These are phyloP conservation scores for Otocyon megalotis DNA, from an alignment of 2,113 vertebrate species.

Conservation along the genomic window DNA sequence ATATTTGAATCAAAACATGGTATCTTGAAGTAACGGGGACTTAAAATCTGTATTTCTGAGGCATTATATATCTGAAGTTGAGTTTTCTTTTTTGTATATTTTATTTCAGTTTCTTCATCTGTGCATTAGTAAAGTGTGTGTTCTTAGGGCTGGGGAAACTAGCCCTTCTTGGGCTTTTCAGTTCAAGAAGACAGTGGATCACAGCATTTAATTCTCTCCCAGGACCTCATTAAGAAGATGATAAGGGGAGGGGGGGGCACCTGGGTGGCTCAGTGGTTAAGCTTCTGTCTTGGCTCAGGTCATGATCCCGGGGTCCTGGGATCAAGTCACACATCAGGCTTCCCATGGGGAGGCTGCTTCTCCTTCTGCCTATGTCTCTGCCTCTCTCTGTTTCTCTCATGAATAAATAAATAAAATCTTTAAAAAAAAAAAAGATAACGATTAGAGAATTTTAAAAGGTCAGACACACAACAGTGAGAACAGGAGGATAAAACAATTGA, in stretches of 20 bases:
- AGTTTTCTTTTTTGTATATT: background rate
- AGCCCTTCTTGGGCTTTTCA: background rate
- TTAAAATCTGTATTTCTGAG: background rate
- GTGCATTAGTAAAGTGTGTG: background rate
- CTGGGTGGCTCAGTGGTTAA: too few species aligned
- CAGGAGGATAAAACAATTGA: background rate
- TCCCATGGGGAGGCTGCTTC: too few species aligned
- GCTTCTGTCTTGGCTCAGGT: too few species aligned
- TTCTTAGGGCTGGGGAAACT: background rate
- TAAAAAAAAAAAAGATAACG: too few species aligned
- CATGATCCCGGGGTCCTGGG: too few species aligned
- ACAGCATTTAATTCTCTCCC: background rate
- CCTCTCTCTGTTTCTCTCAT: too few species aligned
- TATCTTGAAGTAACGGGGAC: background rate
- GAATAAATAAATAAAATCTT: too few species aligned
- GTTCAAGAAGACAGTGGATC: background rate
- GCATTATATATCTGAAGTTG: background rate
- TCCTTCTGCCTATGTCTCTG: too few species aligned
- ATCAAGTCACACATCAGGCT: too few species aligned
- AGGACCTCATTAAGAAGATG: background rate
- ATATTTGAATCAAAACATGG: constrained; percentile 29
- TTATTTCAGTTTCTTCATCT: background rate
- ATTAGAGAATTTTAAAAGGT: background rate
- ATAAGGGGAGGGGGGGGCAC: background rate
- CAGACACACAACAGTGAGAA: background rate